These are phyloP conservation scores for Ictalurus furcatus DNA, from an alignment of 2,113 vertebrate species.

Conservation along the genomic window DNA sequence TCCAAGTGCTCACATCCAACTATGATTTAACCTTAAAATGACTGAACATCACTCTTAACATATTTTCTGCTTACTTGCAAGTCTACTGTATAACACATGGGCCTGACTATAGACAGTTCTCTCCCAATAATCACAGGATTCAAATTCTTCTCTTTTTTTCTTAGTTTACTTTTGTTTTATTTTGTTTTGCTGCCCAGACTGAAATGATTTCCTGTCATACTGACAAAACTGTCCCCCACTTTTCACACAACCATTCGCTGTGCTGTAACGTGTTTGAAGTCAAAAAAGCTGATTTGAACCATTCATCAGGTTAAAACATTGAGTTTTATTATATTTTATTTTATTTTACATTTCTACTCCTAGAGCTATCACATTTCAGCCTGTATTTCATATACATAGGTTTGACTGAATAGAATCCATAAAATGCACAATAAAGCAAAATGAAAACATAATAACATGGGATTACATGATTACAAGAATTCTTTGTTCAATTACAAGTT, in stretches of 20 bases:
- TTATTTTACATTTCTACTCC: not conserved
- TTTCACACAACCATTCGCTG: not conserved
- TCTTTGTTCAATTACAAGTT: too few species aligned
- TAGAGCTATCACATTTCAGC: not conserved
- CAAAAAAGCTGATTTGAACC: not conserved
- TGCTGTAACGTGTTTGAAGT: not conserved
- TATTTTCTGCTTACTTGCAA: not conserved
- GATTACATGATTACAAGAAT: not conserved
- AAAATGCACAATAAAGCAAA: not conserved
- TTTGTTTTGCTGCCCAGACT: not conserved
- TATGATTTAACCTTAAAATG: not conserved
- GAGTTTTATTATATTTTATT: not conserved
- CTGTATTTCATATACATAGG: not conserved
- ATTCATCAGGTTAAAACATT: not conserved
- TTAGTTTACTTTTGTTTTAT: not conserved
- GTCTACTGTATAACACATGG: not conserved
- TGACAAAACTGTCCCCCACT: not conserved
- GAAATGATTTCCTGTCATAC: not conserved
- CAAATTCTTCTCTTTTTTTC: not conserved
- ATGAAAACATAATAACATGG: not conserved
- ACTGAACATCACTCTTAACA: not conserved
- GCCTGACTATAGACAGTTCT: not conserved
- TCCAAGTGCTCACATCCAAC: not conserved
- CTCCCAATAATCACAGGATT: not conserved
- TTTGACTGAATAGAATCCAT: not conserved